Evolutionary conservation across 2,113 vertebrate species (phyloP).

Genomic region (Chaetura pelagica): DNA sequence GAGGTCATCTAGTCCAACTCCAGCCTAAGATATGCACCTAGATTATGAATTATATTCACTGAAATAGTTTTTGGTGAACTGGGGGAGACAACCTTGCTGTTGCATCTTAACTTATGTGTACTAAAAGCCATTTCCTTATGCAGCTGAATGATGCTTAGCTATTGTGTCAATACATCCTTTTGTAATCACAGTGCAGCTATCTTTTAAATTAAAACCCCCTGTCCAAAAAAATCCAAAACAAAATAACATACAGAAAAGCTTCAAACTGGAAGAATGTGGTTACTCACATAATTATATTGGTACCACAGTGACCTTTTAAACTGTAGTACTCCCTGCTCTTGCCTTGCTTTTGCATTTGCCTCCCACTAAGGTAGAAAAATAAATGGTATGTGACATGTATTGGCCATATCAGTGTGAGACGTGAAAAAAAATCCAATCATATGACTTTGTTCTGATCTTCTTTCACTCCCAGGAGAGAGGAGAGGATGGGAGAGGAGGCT

Average conservation of each 20-base stretch:
- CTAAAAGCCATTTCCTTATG: not conserved
- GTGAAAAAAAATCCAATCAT: not conserved
- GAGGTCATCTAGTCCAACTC: too few species aligned
- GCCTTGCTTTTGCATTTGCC: not conserved
- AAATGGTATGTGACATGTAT: accelerated
- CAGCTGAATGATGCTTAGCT: not conserved
- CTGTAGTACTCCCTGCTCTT: not conserved
- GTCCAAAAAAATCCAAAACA: not conserved
- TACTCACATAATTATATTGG: not conserved
- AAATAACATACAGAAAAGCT: not conserved
- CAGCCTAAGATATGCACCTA: not conserved
- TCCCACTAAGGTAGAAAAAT: not conserved
- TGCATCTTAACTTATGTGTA: not conserved
- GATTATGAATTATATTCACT: not conserved
- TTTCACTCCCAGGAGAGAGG: not conserved
- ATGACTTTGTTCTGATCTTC: not conserved
- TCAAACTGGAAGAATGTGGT: not conserved
- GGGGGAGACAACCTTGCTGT: not conserved
- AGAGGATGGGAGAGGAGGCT: not conserved
- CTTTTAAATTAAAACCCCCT: not conserved
- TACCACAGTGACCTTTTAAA: not conserved
- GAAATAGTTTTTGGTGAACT: not conserved
- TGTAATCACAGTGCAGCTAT: not conserved
- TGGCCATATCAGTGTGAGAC: not conserved
- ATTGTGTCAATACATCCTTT: not conserved